A percentile compares a stretch with the other conserved stretches of the same genome.
Evolutionary conservation across 2,888 invertebrate genomes (phyloP).

Genomic region (Agrochola circellaris): DNA sequence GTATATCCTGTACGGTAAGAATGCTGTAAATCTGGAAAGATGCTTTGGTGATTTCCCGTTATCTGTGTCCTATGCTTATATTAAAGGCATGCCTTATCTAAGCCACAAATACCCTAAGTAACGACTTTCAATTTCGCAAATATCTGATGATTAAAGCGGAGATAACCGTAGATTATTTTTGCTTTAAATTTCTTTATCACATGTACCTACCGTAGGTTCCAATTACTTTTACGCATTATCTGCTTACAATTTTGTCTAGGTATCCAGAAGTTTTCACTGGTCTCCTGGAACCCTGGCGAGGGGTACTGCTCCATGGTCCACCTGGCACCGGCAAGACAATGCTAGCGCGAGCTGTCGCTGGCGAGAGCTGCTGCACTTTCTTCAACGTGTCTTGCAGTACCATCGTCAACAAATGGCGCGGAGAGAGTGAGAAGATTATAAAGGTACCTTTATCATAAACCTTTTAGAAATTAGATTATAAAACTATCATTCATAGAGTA

Average conservation of each 20-base stretch:
- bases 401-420: slow-evolving; percentile 98
- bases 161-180: background rate
- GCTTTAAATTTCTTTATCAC: rapidly evolving
- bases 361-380: slow-evolving; percentile 95
- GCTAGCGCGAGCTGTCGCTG: slow-evolving; percentile 96
- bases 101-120: background rate
- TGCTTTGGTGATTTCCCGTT: background rate
- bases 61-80: background rate
- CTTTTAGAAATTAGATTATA: background rate
- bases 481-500: background rate
- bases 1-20: slow-evolving; percentile 92
- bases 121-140: background rate
- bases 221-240: background rate
- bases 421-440: slow-evolving; percentile 98
- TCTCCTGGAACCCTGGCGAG: slow-evolving; percentile 95
- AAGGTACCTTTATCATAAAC: slow-evolving; percentile 85
- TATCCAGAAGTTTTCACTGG: slow-evolving; percentile 94
- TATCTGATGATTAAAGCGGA: background rate
- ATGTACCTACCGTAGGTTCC: background rate
- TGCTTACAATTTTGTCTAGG: slow-evolving; percentile 71
- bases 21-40: background rate
- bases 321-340: slow-evolving; percentile 97
- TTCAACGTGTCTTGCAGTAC: slow-evolving; percentile 97
- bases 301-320: slow-evolving; percentile 92
- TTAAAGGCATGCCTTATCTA: background rate